A percentile compares a stretch with the other conserved stretches of the same genome.
Conservation (phyloP, 2,797 vertebrate species). For the Chrosomus eos region DNA sequence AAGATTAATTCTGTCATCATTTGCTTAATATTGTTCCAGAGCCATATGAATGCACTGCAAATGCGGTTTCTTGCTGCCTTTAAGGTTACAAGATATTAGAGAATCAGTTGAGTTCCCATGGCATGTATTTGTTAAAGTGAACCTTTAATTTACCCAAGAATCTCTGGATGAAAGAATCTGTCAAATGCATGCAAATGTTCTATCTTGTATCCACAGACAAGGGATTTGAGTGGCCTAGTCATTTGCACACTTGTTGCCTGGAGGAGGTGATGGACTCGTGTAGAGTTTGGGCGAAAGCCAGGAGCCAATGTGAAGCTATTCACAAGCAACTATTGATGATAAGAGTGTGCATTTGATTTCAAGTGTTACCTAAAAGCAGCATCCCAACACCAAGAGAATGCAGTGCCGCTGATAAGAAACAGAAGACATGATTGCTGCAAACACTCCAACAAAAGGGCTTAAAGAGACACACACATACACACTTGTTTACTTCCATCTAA, state of each 20-base stretch:
- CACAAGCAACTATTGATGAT: conserved; percentile 26
- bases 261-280: conserved; percentile 6
- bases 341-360: conserved; percentile 39
- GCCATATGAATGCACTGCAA: neutral
- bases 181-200: neutral
- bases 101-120: neutral
- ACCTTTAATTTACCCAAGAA: neutral
- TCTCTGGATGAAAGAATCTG: neutral
- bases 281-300: conserved; percentile 21
- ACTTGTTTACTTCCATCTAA: neutral
- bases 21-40: neutral
- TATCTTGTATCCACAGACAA: conserved; percentile 12
- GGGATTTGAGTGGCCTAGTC: conserved; percentile 8
- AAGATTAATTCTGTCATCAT: neutral
- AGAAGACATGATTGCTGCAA: conserved; percentile 38
- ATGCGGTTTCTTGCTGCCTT: neutral
- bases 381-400: conserved; percentile 12
- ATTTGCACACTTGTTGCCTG: conserved; percentile 32
- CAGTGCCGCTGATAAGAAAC: conserved; percentile 31
- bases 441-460: conserved; percentile 9
- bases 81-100: neutral
- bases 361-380: conserved; percentile 36
- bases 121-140: neutral
- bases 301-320: conserved; percentile 23
- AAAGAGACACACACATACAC: neutral